Conservation (phyloP, 1,140 invertebrate species). For the Hyphantria cunea region DNA sequence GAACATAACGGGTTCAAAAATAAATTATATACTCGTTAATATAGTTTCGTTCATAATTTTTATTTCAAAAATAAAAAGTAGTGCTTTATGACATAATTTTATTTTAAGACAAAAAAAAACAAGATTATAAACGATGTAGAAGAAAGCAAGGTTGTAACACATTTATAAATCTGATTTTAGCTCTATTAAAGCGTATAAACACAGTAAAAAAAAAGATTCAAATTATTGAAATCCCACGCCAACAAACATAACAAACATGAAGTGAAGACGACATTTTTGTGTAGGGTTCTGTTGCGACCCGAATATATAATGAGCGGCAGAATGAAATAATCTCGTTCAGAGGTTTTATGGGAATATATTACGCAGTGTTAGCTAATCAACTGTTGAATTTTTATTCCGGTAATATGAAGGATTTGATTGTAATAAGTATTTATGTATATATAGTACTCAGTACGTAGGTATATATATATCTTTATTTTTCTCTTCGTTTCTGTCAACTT, state of each 20-base stretch:
- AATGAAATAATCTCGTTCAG: constrained; percentile 14
- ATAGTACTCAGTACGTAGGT: no score
- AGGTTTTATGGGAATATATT: constrained; percentile 3
- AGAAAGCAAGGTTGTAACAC: no score
- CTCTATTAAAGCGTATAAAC: background rate
- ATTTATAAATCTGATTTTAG: constrained; percentile 3
- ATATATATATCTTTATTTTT: no score
- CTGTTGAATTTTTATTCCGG: background rate
- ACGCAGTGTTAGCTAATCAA: background rate
- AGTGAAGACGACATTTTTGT: constrained; percentile 32
- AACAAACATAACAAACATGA: constrained; percentile 18
- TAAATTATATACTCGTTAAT: no score
- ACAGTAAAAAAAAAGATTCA: background rate
- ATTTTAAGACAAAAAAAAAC: no score
- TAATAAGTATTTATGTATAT: no score
- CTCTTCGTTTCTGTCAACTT: no score
- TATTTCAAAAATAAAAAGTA: no score
- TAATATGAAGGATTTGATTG: background rate
- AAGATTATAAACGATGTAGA: no score
- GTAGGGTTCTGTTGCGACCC: constrained; percentile 9
- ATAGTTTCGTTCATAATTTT: no score
- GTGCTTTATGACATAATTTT: no score
- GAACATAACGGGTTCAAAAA: no score
- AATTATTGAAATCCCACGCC: constrained; percentile 22
- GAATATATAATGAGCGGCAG: constrained; percentile 31